These are phyloP conservation scores for Acanthaster planci DNA, from an alignment of 35 echinoderm and acorn worm genomes.

Conservation along the genomic window DNA sequence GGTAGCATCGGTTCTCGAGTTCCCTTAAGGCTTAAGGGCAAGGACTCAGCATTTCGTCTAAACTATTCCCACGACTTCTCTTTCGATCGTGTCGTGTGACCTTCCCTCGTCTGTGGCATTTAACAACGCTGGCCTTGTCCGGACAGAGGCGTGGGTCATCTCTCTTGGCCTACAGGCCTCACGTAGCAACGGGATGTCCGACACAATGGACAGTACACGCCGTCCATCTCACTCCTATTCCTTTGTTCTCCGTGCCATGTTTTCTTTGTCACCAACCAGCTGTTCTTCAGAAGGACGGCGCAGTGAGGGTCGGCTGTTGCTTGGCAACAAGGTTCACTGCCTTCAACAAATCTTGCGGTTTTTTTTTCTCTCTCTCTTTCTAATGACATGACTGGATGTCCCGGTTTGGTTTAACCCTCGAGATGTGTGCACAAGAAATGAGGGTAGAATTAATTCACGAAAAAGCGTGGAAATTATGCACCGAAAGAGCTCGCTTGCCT, in stretches of 20 bases:
- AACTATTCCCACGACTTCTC: slow-evolving; percentile 9
- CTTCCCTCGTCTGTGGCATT: not conserved
- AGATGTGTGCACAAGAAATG: no score
- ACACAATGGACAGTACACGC: slow-evolving; percentile 1
- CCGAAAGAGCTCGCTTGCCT: no score
- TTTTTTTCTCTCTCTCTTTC: no score
- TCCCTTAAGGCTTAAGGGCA: no score
- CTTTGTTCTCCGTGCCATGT: not conserved
- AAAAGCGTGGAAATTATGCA: no score
- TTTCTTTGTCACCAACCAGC: not conserved
- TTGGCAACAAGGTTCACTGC: slow-evolving; percentile 6
- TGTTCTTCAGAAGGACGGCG: not conserved
- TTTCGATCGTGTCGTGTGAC: not conserved
- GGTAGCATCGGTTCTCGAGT: no score
- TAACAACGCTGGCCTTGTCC: not conserved
- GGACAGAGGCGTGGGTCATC: not conserved
- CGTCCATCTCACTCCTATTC: not conserved
- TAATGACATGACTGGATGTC: no score
- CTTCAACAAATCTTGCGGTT: not conserved
- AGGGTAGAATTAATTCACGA: no score
- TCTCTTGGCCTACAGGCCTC: no score
- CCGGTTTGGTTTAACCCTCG: no score
- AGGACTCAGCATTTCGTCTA: no score
- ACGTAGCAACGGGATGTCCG: no score
- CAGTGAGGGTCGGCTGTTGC: not conserved